Percentiles rank a stretch among this genome's conserved stretches.
These are phyloP conservation scores for Aspidapion aeneum DNA, from an alignment of 2,888 invertebrate species.

Conservation along the genomic window DNA sequence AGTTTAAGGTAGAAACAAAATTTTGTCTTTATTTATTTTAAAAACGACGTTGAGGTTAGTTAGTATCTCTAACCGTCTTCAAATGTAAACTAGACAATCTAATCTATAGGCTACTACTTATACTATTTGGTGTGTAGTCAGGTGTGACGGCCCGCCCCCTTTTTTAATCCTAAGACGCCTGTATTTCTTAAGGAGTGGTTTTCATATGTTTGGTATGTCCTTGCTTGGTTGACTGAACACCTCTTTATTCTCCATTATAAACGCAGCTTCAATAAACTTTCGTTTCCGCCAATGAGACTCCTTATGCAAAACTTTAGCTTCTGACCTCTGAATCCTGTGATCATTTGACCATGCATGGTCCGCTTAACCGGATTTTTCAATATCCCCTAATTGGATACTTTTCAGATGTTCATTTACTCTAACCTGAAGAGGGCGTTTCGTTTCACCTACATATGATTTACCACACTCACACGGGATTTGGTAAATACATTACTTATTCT, in stretches of 20 bases:
- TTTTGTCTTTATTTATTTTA: too few relatives aligned
- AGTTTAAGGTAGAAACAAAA: too few relatives aligned
- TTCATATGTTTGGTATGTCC: background rate
- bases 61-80: too few relatives aligned
- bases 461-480: background rate
- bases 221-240: background rate
- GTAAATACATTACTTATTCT: background rate
- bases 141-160: too few relatives aligned
- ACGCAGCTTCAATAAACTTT: background rate
- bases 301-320: background rate
- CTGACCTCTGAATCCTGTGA: background rate
- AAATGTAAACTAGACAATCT: too few relatives aligned
- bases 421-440: background rate
- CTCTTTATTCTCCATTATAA: background rate
- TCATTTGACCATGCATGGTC: background rate
- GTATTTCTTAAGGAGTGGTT: background rate
- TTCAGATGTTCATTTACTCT: background rate
- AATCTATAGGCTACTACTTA: too few relatives aligned
- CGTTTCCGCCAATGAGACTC: background rate
- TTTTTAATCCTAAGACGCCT: too few relatives aligned
- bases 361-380: background rate
- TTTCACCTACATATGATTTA: background rate
- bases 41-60: too few relatives aligned
- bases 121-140: too few relatives aligned
- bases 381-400: background rate